Evolutionary conservation across 1,140 invertebrate genomes (phyloP), one percentile per base, ranked within the genome.

Genomic region (Drosophila bipectinata): DNA sequence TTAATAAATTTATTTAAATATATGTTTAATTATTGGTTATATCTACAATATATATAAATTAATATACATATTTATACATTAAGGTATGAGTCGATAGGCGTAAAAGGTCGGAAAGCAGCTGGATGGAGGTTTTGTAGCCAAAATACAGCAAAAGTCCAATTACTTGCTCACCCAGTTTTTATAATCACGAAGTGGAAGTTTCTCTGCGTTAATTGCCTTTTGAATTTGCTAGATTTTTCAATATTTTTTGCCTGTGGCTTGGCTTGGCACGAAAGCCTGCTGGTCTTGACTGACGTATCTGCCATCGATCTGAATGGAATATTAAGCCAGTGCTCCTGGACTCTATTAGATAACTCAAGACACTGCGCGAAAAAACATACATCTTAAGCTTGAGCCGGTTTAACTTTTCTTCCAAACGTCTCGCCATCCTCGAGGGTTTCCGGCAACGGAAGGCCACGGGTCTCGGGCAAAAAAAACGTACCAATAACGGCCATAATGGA

Each of bases 371-470:
- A 14, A 41, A 18, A 5, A 5, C 15, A 3, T 15, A 45, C 10
- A 2, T 1, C 12, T n/a, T 48, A 15, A 1, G 12, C 14, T 1
- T 10, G 7, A 12, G 44, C 18, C 15, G 7, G 1, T 10, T 21
- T 48, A 7, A 1, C 9, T 12, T 3, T 12, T 3, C 2, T 12
- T 32, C 95, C 95, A 89, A 96, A 96, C 37, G 93, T 92, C 92
- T 97, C 96, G 37, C 95, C 96, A 77, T 97, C 96, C 84, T 96
- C 94, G 32, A 97, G 92, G 0, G 96, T 97, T 67, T 97, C 96
- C 26, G 96, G 96, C 39, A 97, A 84, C 47, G 94, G 94, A 74
- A 93, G 93, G 9, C 95, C 94, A 55, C 95, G 93, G 0, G 97
- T 97, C 93, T 97, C 96, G 0, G 96, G 96, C 41, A 97, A 87